Evolutionary conservation across 2,113 vertebrate genomes (phyloP), one percentile per base, ranked within the genome.

Genomic region (Carettochelys insculpta): DNA sequence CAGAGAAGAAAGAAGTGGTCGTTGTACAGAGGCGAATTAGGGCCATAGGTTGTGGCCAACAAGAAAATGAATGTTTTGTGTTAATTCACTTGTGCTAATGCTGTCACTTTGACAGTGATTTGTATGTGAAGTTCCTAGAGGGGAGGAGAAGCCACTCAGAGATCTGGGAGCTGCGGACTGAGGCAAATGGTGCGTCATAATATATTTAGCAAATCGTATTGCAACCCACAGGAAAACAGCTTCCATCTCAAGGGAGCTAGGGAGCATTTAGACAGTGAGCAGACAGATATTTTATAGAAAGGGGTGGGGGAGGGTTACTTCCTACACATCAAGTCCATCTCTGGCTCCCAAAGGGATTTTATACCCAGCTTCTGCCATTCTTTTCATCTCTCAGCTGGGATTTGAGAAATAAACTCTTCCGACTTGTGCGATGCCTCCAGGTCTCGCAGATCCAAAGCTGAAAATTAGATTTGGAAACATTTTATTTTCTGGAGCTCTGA

Each of bases 391-490:
- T 53, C 0, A 5, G 77, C 87, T 43, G 85, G 52, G 82, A 2
- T 11, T 90, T 29, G 83, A 85, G 92, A 86, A 96, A 85, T 80
- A 3, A 3, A 31, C 89, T 79, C 90, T 83, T 77, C 82, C 80
- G 88, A 5, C n/a, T 78, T 5, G 14, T 6, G 0, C 50, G 38
- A 58, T 90, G 87, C 85, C 92, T 93, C 51, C 73, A 24, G 87
- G 82, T 86, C 95, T 79, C 92, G 91, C 83, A 75, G 82, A 53
- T 94, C 86, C 77, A 34, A 87, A 96, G 90, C 90, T 91, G 90
- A 94, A 94, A 96, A 96, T 92, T 6, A 91, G 87, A 61, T 94
- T 48, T 83, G 31, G 51, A 91, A 87, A 86, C 50, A 5, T 84
- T 84, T 87, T 88, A 53, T 94, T 90, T 93, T 71, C 80, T 93